These are phyloP conservation scores for Selenia dentaria DNA, from an alignment of 2,888 invertebrate genomes.

Conservation along the genomic window DNA sequence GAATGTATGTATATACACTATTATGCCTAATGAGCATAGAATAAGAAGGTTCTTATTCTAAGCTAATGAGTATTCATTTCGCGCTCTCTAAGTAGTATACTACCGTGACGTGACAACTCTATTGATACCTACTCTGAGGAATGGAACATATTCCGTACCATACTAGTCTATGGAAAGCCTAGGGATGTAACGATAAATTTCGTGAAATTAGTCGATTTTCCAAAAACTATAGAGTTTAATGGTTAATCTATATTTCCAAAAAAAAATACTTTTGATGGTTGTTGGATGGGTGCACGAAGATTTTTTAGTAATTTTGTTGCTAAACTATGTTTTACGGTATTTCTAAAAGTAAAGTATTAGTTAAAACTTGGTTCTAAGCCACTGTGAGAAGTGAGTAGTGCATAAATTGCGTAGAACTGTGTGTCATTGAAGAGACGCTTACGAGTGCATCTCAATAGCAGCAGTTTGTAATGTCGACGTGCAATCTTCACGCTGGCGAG, in stretches of 20 bases:
- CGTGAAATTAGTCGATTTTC: not conserved
- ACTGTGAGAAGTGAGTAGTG: not conserved
- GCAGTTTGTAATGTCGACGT: conserved; percentile 72
- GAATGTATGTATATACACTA: too few species aligned
- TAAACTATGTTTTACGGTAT: conserved; percentile 35
- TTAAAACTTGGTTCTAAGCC: not conserved
- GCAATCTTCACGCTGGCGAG: conserved; percentile 59
- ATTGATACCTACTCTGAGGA: too few species aligned
- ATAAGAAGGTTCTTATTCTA: too few species aligned
- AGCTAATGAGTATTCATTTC: too few species aligned
- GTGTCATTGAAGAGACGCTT: conserved; percentile 41
- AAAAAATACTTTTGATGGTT: conserved; percentile 40
- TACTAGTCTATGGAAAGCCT: too few species aligned
- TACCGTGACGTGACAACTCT: too few species aligned
- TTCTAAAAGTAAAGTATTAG: conserved; percentile 6
- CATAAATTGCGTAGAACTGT: not conserved
- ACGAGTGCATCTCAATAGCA: conserved; percentile 50
- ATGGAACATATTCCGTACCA: too few species aligned
- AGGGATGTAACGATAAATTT: too few species aligned
- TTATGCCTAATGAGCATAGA: too few species aligned
- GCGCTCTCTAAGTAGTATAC: too few species aligned
- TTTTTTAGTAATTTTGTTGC: conserved; percentile 44
- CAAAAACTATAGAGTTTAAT: conserved; percentile 28
- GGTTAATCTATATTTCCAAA: conserved; percentile 52
- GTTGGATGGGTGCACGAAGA: conserved; percentile 52